Percentiles rank a stretch among this genome's conserved stretches.
phyloP scores from a whole-genome alignment of 2,113 vertebrate species.

The Pachyramphus minor region DNA sequence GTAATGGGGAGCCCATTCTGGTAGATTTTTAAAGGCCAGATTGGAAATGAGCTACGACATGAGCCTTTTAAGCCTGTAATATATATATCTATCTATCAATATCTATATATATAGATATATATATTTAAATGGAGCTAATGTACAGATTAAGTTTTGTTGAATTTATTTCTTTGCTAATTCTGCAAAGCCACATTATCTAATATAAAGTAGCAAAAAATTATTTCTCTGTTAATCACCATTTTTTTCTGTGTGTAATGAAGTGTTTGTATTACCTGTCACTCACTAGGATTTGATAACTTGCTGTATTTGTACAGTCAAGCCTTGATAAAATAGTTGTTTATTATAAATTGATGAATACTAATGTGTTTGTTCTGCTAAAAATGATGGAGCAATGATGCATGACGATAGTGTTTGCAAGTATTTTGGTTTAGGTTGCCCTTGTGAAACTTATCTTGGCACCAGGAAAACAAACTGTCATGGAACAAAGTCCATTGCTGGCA shows the following conservation, averaged over 20 bases:
- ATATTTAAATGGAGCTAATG: constrained; percentile 74
- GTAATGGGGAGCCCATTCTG: constrained; percentile 47
- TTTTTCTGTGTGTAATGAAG: constrained; percentile 57
- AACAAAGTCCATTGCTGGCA: constrained; percentile 75
- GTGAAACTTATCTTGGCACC: constrained; percentile 45
- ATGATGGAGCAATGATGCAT: constrained; percentile 60
- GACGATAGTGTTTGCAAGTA: constrained; percentile 55
- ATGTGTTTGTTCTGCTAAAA: constrained; percentile 64
- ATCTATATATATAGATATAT: neutral
- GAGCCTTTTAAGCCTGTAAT: constrained; percentile 72
- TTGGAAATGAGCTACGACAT: constrained; percentile 71
- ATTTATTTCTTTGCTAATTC: constrained; percentile 68
- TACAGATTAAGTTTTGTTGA: constrained; percentile 68
- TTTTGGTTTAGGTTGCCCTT: constrained; percentile 45
- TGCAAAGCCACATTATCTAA: constrained; percentile 64
- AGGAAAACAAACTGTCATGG: constrained; percentile 51
- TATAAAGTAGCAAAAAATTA: constrained; percentile 47
- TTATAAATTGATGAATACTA: constrained; percentile 62
- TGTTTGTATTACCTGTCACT: constrained; percentile 71
- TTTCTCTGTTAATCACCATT: constrained; percentile 51
- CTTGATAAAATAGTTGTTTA: constrained; percentile 71
- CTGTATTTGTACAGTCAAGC: constrained; percentile 74
- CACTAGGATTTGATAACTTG: constrained; percentile 51
- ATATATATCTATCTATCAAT: neutral
- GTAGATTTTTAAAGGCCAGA: constrained; percentile 51